Percentiles rank a stretch among this genome's conserved stretches.
Evolutionary conservation across 2,888 invertebrate genomes (phyloP).

Genomic region (Lepidonotus clava): DNA sequence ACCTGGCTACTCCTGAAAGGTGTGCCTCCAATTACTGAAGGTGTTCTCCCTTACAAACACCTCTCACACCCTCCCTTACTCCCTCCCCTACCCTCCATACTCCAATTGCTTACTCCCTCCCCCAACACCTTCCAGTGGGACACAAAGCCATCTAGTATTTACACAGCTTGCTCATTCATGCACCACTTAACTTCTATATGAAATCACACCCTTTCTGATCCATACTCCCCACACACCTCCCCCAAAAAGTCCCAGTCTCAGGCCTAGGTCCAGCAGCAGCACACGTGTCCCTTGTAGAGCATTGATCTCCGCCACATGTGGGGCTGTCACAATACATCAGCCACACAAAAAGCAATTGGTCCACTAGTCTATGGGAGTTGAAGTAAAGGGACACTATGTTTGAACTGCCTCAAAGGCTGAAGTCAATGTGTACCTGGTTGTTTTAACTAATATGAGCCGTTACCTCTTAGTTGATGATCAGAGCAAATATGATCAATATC

Average conservation of each 20-base stretch:
- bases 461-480: too few species aligned
- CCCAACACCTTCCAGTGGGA: not conserved
- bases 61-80: not conserved
- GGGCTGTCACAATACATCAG: conserved; percentile 18
- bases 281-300: not conserved
- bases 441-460: too few species aligned
- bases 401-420: too few species aligned
- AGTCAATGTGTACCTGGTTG: too few species aligned
- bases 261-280: not conserved
- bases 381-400: too few species aligned
- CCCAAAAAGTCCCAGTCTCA: not conserved
- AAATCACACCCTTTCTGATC: conserved; percentile 17
- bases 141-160: conserved; percentile 36
- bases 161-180: conserved; percentile 33
- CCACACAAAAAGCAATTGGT: not conserved
- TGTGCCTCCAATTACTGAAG: not conserved
- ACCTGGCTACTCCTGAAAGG: conserved; percentile 15
- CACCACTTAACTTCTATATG: conserved; percentile 53
- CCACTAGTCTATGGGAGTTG: too few species aligned
- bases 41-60: not conserved
- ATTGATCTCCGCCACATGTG: conserved; percentile 3
- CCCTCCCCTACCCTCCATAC: not conserved
- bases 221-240: conserved; percentile 25
- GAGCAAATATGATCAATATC: too few species aligned
- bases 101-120: not conserved